Evolutionary conservation across 2,113 vertebrate species (phyloP).

Genomic region (Columbina picui): DNA sequence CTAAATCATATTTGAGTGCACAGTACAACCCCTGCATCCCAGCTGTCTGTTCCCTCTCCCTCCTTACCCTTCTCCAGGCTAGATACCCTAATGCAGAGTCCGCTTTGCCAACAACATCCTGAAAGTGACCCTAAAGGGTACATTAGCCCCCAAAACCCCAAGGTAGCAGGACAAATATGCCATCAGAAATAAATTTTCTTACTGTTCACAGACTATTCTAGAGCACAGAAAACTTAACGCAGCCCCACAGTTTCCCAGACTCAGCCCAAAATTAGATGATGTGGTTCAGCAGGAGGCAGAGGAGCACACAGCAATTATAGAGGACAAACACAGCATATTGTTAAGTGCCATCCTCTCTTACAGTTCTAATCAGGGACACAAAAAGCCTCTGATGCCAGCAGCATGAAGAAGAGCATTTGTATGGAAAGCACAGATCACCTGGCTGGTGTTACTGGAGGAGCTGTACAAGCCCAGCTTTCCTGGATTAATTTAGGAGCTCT

Average conservation of each 20-base stretch:
- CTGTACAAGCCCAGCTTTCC: not conserved
- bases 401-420: not conserved
- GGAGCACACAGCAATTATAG: not conserved
- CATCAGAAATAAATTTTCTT: not conserved
- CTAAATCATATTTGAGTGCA: not conserved
- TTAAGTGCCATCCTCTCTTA: not conserved
- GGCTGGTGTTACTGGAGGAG: not conserved
- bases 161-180: not conserved
- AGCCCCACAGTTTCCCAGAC: not conserved
- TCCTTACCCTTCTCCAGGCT: not conserved
- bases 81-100: fast-evolving
- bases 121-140: not conserved
- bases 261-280: not conserved
- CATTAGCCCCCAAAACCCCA: not conserved
- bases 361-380: not conserved
- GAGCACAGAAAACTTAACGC: not conserved
- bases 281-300: not conserved
- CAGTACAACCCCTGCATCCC: not conserved
- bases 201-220: not conserved
- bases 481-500: not conserved
- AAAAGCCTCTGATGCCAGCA: not conserved
- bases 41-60: not conserved
- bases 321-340: not conserved
- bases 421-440: not conserved
- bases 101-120: not conserved